Evolutionary conservation across 2,888 invertebrate species (phyloP).

Genomic region (Junonia oenone): DNA sequence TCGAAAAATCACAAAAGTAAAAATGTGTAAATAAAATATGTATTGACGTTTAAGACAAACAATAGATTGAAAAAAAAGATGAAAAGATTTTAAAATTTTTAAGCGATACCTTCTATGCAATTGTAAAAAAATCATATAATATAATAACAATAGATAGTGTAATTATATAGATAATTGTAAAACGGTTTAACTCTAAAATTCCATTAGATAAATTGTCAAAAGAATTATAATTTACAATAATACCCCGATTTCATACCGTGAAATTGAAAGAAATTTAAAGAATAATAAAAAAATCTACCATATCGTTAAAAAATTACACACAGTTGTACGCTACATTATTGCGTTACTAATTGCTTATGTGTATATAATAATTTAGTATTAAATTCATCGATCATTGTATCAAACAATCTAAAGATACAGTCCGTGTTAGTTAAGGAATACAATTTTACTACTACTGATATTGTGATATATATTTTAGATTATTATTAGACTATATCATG

Average conservation of each 20-base stretch:
- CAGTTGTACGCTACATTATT: slow-evolving; percentile 13
- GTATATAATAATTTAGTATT: slow-evolving; percentile 9
- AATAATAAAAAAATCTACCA: background rate
- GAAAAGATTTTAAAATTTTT: too few species aligned
- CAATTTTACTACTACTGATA: slow-evolving; percentile 9
- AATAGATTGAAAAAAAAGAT: too few species aligned
- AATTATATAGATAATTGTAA: too few species aligned
- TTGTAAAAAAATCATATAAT: too few species aligned
- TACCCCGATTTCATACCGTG: background rate
- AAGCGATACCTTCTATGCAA: too few species aligned
- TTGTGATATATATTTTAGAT: background rate
- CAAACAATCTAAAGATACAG: slow-evolving; percentile 5
- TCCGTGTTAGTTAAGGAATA: background rate
- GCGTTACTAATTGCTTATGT: slow-evolving; percentile 8
- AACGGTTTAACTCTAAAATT: too few species aligned
- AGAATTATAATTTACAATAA: background rate
- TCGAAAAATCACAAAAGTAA: too few species aligned
- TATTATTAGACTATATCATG: background rate
- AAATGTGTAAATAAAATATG: too few species aligned
- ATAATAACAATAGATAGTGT: too few species aligned
- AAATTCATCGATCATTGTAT: slow-evolving; percentile 2
- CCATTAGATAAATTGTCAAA: too few species aligned
- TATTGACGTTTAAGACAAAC: too few species aligned
- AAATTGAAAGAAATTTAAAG: background rate
- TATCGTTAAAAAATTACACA: background rate